These are phyloP conservation scores for Stegostoma tigrinum DNA, from an alignment of 2,113 vertebrate genomes.

Conservation along the genomic window DNA sequence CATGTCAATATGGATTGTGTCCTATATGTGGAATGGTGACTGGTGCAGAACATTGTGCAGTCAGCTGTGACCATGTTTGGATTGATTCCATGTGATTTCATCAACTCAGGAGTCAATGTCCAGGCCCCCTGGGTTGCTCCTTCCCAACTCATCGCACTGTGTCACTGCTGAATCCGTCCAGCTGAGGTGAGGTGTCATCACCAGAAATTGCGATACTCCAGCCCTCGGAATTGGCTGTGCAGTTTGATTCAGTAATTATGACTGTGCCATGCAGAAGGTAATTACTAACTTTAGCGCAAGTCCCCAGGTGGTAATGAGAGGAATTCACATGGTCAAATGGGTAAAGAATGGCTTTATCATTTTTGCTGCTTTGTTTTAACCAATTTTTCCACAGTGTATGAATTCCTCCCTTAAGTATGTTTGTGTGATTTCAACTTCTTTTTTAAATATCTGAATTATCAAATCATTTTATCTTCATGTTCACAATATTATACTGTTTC, in stretches of 20 bases:
- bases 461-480: neutral
- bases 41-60: too few relatives aligned
- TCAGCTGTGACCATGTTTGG: neutral
- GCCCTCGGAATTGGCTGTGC: neutral
- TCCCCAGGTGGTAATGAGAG: neutral
- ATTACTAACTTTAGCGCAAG: neutral
- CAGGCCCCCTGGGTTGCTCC: neutral
- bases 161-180: too few relatives aligned
- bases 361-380: neutral
- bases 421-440: neutral
- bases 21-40: too few relatives aligned
- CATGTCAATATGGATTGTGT: too few relatives aligned
- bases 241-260: neutral
- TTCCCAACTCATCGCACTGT: neutral
- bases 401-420: neutral
- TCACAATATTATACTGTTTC: too few relatives aligned
- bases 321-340: neutral
- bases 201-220: neutral
- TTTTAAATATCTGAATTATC: neutral
- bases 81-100: neutral
- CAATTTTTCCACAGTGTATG: neutral
- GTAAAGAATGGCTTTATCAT: too few relatives aligned
- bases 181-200: neutral
- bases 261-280: neutral
- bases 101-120: neutral